These are phyloP conservation scores for Nephrotoma guestfalica DNA, from an alignment of 2,888 invertebrate genomes.

Conservation along the genomic window DNA sequence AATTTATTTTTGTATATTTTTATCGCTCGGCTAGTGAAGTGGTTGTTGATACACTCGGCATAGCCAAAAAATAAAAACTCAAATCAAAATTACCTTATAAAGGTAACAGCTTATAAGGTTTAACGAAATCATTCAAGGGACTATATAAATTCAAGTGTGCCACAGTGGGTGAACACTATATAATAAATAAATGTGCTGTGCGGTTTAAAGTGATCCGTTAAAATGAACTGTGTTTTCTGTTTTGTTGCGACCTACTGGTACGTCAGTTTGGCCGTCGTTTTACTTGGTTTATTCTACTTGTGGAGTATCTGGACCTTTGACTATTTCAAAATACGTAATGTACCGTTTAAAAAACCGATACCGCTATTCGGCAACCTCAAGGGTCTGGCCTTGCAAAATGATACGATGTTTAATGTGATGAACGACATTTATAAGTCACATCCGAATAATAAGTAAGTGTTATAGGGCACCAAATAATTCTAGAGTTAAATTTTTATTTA, in stretches of 20 bases:
- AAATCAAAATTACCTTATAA: too few relatives aligned
- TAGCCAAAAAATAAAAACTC: too few relatives aligned
- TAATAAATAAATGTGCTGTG: too few relatives aligned
- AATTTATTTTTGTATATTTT: too few relatives aligned
- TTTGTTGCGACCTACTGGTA: background rate
- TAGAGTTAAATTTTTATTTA: too few relatives aligned
- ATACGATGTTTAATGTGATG: conserved; percentile 11
- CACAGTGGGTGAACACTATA: too few relatives aligned
- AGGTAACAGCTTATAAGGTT: too few relatives aligned
- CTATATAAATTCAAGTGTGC: too few relatives aligned
- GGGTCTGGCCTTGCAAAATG: conserved; percentile 11
- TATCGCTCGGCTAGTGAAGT: too few relatives aligned
- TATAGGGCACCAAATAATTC: background rate
- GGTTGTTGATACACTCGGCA: too few relatives aligned
- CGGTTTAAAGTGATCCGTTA: background rate
- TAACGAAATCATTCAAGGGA: too few relatives aligned
- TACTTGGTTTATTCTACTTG: conserved; percentile 14
- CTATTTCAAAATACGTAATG: conserved; percentile 19
- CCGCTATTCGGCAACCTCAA: conserved; percentile 20
- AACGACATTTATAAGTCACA: conserved; percentile 6
- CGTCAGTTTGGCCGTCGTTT: background rate
- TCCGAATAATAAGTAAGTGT: background rate
- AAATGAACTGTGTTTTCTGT: background rate
- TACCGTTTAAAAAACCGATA: conserved; percentile 19
- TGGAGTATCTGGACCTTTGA: conserved; percentile 18